These are phyloP conservation scores for Aplodontia rufa DNA, from an alignment of 2,113 vertebrate genomes.

Conservation along the genomic window DNA sequence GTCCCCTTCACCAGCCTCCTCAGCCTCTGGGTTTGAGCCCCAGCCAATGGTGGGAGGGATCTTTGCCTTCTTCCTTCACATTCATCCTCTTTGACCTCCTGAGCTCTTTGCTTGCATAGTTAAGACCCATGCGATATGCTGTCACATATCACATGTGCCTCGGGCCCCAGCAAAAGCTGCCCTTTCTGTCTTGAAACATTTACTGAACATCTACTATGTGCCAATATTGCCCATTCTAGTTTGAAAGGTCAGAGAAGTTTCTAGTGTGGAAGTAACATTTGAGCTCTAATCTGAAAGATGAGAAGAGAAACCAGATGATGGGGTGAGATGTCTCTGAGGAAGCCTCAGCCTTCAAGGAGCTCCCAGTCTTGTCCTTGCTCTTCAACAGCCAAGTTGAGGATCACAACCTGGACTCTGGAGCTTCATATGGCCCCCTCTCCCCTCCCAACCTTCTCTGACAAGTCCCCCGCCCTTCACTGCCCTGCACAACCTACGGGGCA, in stretches of 20 bases:
- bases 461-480: too few species aligned
- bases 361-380: not conserved
- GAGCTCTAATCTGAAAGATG: not conserved
- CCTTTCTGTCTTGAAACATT: not conserved
- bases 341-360: not conserved
- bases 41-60: not conserved
- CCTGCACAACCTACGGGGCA: fast-evolving
- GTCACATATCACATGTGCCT: too few species aligned
- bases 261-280: not conserved
- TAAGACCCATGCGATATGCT: not conserved
- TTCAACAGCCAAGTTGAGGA: not conserved
- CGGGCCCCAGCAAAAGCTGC: too few species aligned
- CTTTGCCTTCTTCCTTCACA: not conserved
- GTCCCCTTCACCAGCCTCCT: not conserved
- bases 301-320: too few species aligned
- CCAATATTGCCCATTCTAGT: fast-evolving
- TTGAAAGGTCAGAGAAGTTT: not conserved
- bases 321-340: not conserved
- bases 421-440: not conserved
- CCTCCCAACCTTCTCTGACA: not conserved
- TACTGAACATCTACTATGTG: not conserved
- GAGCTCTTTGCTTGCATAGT: not conserved
- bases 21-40: too few species aligned
- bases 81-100: not conserved
- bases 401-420: not conserved